Conservation (phyloP, 2,113 vertebrate species). For the Passer domesticus region DNA sequence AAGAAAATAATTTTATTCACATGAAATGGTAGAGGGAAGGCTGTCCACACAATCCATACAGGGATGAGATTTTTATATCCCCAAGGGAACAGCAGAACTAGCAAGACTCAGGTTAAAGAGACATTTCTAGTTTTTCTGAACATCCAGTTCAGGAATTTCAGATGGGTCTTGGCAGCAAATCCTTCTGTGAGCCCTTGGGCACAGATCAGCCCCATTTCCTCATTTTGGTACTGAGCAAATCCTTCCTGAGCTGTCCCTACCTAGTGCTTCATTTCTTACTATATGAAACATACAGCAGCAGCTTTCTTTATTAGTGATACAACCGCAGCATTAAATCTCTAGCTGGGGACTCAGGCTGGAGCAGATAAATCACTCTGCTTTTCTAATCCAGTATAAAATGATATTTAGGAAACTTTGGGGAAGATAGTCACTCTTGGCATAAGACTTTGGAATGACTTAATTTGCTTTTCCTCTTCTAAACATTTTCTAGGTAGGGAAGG, state of each 20-base stretch:
- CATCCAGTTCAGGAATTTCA: not conserved
- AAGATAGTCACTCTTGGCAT: not conserved
- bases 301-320: not conserved
- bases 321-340: not conserved
- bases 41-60: not conserved
- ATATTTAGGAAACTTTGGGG: not conserved
- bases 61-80: not conserved
- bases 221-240: not conserved
- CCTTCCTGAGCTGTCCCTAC: not conserved
- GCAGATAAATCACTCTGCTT: not conserved
- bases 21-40: not conserved
- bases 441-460: not conserved
- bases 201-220: not conserved
- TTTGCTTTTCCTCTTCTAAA: not conserved
- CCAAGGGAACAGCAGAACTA: not conserved
- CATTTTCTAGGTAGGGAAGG: not conserved
- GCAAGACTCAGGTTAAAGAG: not conserved
- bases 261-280: not conserved
- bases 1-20: not conserved
- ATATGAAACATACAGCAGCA: not conserved
- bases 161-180: not conserved
- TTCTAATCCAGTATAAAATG: not conserved
- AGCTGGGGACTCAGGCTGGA: not conserved
- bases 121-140: not conserved
- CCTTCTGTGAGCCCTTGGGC: not conserved